Percentiles rank a stretch among this genome's conserved stretches.
phyloP scores from a whole-genome alignment of 1,140 invertebrate genomes.

The Parapsyche elsis region DNA sequence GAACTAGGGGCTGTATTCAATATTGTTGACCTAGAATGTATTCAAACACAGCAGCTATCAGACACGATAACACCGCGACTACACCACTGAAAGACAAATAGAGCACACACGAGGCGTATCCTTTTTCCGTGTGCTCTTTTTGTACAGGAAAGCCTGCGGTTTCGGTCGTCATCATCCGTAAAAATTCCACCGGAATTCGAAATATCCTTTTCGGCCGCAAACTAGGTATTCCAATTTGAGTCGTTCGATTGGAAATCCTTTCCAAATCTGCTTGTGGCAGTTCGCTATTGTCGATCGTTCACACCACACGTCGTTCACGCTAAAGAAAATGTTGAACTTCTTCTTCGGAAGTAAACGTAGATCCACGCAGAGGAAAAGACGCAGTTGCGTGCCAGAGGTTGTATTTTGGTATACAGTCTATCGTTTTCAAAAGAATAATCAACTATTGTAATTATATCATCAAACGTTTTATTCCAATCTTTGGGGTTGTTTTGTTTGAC shows the following conservation, averaged over 20 bases:
- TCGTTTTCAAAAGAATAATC: no score
- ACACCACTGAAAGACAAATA: neutral
- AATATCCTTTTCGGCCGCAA: neutral
- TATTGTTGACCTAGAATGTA: no score
- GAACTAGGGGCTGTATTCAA: no score
- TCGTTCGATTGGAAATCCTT: no score
- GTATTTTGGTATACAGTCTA: no score
- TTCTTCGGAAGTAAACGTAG: slow-evolving; percentile 41
- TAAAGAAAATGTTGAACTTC: slow-evolving; percentile 42
- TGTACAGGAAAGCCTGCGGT: slow-evolving; percentile 5
- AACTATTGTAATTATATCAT: no score
- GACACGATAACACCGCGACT: neutral
- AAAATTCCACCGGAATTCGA: slow-evolving; percentile 18
- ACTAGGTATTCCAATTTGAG: no score
- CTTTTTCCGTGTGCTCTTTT: neutral
- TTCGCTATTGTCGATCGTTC: neutral
- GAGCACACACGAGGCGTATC: neutral
- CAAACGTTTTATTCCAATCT: no score
- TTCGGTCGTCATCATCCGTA: neutral
- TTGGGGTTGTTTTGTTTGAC: no score
- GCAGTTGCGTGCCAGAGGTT: slow-evolving; percentile 15
- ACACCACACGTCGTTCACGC: neutral
- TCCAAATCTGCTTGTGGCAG: neutral
- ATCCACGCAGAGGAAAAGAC: slow-evolving; percentile 19
- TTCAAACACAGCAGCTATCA: no score